Base-by-base conservation (phyloP, 2,113 vertebrate species). In the Neogobius melanostomus region DNA sequence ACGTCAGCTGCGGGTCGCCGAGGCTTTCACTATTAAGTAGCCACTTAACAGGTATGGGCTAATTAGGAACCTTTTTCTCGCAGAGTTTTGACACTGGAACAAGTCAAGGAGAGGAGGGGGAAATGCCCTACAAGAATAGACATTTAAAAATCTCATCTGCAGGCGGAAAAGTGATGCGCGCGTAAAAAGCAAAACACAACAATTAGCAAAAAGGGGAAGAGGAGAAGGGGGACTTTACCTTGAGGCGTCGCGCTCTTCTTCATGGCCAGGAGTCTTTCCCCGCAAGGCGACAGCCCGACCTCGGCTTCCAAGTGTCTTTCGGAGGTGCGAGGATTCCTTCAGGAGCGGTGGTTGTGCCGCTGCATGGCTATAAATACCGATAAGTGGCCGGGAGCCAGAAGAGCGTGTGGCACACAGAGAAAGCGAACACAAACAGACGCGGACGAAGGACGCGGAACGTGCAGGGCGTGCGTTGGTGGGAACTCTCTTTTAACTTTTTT, bases 301-400 rank as follows among this genome's bases (percentile, higher is more conserved):
- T 16, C 80, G 71, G 51, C 65, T 42, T 85, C 83, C 43, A 61
- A 61, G 74, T 28, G 79, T 36, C 61, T 49, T 12, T 44, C 15
- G 11, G 36, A 44, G 57, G 68, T 48, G 64, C 75, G 78, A 62
- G 79, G 88, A 82, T 83, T 87, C 88, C 84, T 85, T 74, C 59
- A 61, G 15, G 78, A 75, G 84, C 74, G 88, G 64, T 66, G 83
- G 64, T 81, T 71, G 1, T n/a, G 12, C 82, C 71, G 66, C 80
- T 79, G 82, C 71, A 67, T 17, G 80, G 61, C 82, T 90, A 87
- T 80, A 87, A 89, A 91, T 88, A 87, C 84, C 53, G 79, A 45
- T 49, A 67, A 68, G 79, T 79, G 86, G 88, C 81, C 59, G 61
- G 62, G 66, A 83, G 86, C 88, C 90, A 83, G 81, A 50, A 75